These are phyloP conservation scores for Celastrina argiolus DNA, from an alignment of 2,888 invertebrate species.

Conservation along the genomic window DNA sequence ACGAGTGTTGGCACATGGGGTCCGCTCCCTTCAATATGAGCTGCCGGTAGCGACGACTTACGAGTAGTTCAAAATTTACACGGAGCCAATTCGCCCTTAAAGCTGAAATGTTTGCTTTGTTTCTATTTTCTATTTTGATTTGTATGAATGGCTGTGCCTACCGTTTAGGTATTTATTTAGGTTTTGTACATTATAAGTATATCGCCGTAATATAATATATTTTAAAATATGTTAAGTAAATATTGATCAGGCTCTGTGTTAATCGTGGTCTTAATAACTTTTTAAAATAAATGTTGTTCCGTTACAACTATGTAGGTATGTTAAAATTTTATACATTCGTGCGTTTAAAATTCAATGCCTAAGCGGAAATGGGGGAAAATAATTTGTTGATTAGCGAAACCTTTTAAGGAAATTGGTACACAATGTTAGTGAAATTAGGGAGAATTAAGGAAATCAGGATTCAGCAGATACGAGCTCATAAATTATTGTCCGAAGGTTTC, in stretches of 20 bases:
- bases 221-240: too few relatives aligned
- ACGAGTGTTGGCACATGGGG: constrained; percentile 54
- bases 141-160: background rate
- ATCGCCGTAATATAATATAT: too few relatives aligned
- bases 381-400: constrained; percentile 35
- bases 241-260: too few relatives aligned
- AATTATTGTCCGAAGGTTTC: constrained; percentile 37
- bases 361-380: background rate
- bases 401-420: constrained; percentile 51
- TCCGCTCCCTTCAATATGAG: constrained; percentile 55
- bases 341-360: background rate
- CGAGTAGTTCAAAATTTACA: constrained; percentile 51
- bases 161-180: background rate
- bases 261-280: too few relatives aligned
- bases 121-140: constrained; percentile 22
- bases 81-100: constrained; percentile 34
- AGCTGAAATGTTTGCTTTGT: constrained; percentile 30
- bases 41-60: constrained; percentile 44
- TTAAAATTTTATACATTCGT: background rate
- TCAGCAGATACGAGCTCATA: constrained; percentile 44
- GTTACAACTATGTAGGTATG: too few relatives aligned
- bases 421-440: constrained; percentile 42
- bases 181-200: background rate
- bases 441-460: constrained; percentile 48
- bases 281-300: too few relatives aligned